Evolutionary conservation across 64 coral and sea anemone species (phyloP), one percentile per base, ranked within the genome.

Genomic region (Actinia tenebrosa): DNA sequence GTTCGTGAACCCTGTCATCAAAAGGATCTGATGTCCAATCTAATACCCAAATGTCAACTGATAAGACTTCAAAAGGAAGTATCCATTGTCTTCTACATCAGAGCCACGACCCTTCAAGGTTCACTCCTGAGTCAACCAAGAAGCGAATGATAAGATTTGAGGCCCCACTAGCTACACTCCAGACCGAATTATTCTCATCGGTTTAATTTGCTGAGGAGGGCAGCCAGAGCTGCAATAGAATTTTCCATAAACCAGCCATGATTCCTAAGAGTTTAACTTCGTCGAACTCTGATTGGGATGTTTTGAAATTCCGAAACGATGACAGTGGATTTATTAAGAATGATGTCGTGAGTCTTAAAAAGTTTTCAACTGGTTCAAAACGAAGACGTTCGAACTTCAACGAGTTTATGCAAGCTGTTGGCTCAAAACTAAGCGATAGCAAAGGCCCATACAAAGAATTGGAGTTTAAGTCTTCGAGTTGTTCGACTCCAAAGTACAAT

Each of bases 401-500:
- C 56, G 83, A 61, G 4, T 64, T 85, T 30, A 25, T 61, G 56
- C 83, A 59, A 59, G 83, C 83, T 23, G 83, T 85, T 30, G 83
- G 83, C 13, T 61, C 83, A 53, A 85, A 85, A 27, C 19, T 85
- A 20, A 85, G 83, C 46, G 83, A 85, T 16, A 64, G 53, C n/a
- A 58, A 85, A 58, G 60, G 60, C 1, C 54, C 53, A 16, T 85
- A 85, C 60, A 85, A 55, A 59, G 83, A 85, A 53, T 53, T 81
- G 56, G 83, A 53, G 60, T 85, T 59, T 44, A 85, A 37, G 20
- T 46, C 83, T 19, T 19, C 56, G 30, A 7, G 30, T 43, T n/a
- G 52, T 44, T 85, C 54, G 8, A 85, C 53, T 42, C 83, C 83
- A 17, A 61, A 61, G 55, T 43, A 63, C 83, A 43, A 75, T 5